Percentiles rank a stretch among this genome's conserved stretches.
phyloP scores from a whole-genome alignment of 2,113 vertebrate genomes.

The Hippocampus zosterae region DNA sequence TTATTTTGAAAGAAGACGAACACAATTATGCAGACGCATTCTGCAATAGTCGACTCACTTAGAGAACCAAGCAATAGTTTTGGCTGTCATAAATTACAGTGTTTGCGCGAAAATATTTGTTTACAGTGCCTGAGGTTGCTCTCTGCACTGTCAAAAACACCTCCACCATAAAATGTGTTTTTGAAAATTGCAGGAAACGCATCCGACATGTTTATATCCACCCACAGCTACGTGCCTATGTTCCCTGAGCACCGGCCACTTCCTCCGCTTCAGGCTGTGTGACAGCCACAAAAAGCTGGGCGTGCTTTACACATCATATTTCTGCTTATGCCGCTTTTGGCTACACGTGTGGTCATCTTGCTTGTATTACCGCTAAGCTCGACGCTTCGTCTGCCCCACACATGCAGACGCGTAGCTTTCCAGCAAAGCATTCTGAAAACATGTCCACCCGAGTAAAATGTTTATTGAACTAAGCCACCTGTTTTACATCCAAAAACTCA shows the following conservation, averaged over 20 bases:
- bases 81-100: constrained; percentile 25
- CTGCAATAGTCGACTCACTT: constrained; percentile 1
- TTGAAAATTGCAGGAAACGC: constrained; percentile 34
- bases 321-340: constrained; percentile 49
- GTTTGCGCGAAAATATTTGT: constrained; percentile 33
- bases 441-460: too few relatives aligned
- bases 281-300: constrained; percentile 56
- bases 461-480: too few relatives aligned
- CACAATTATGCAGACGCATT: constrained; percentile 26
- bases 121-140: constrained; percentile 5
- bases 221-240: constrained; percentile 40
- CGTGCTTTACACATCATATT: constrained; percentile 70
- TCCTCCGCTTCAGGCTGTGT: constrained; percentile 50
- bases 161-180: constrained; percentile 23
- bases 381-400: neutral
- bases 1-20: neutral
- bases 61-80: constrained; percentile 13
- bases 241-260: constrained; percentile 56
- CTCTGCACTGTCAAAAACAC: constrained; percentile 29
- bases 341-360: constrained; percentile 28
- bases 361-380: constrained; percentile 25
- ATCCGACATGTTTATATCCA: constrained; percentile 50
- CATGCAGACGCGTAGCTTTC: constrained; percentile 7
- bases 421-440: constrained; percentile 11
- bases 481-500: too few relatives aligned